Conservation (phyloP, 2,797 vertebrate genomes). For the Psittacula derbiana region DNA sequence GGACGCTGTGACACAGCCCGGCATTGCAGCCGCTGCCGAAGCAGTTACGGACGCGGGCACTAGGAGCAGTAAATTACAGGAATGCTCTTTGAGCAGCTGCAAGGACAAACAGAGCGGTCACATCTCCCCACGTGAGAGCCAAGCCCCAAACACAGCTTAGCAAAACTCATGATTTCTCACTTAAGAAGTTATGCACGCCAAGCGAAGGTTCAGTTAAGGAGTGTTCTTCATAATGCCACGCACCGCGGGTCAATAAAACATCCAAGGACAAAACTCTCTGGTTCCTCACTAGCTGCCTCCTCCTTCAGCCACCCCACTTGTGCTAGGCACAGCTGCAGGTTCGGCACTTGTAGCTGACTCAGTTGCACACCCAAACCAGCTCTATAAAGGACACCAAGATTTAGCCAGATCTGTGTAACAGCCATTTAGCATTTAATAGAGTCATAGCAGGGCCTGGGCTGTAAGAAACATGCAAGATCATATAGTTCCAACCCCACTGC, state of each 20-base stretch:
- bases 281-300: neutral
- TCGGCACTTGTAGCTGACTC: accelerated
- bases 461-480: neutral
- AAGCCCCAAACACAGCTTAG: accelerated
- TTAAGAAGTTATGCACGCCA: accelerated
- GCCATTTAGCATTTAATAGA: neutral
- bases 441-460: neutral
- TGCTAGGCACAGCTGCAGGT: accelerated
- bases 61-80: accelerated
- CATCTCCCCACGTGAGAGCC: no score
- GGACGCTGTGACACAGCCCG: neutral
- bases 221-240: neutral
- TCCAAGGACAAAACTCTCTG: accelerated
- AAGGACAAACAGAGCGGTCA: accelerated
- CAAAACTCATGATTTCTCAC: neutral
- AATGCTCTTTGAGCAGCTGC: neutral
- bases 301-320: neutral
- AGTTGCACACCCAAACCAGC: neutral
- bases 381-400: neutral
- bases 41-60: accelerated
- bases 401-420: accelerated
- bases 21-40: accelerated
- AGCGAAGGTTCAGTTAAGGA: accelerated
- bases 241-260: accelerated
- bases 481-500: neutral